Evolutionary conservation across 2,113 vertebrate species (phyloP), one percentile per base, ranked within the genome.

Genomic region (Epinephelus cyanopodus): DNA sequence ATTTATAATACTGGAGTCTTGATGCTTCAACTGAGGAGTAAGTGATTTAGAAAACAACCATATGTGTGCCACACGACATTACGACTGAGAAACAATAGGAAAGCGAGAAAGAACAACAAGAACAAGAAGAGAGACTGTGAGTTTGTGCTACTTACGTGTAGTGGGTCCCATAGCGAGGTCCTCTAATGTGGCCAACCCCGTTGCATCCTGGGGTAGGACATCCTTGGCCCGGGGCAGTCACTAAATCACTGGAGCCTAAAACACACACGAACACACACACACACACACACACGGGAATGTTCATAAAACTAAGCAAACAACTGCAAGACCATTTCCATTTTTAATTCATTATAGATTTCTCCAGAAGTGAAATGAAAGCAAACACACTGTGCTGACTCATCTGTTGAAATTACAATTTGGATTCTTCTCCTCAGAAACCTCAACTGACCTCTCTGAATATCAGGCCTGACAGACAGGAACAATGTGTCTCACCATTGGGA

Each of bases 201-300:
- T 95, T 96, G 89, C 97, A 98, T 84, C 97, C 97, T 6, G 94
- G 95, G 70, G 97, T 98, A 63, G 97, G 97, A 87, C 97, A 98
- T 0, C 91, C 93, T 85, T 97, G 97, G 79, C 96, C 96, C 56
- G 90, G 95, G 65, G 94, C 82, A 27, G 85, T 76, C 39, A 91
- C 62, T 74, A 90, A 37, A 27, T 96, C 96, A 77, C 72, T 93
- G 60, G 92, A 74, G 70, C 91, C 95, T 96, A 81, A 83, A 74
- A 91, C 3, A 70, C 1, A 74, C 1, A 84, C 6, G 83, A 11
- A 56, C 29, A 62, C 19, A 48, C 58, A 52, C 42, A 69, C 8
- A 74, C 3, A 0, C 29, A 29, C 58, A 52, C 42, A 69, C 8
- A 74, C 2, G 0, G 9, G 15, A 58, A 27, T 73, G 23, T 77